These are phyloP conservation scores for Paralichthys olivaceus DNA, from an alignment of 2,113 vertebrate species.

Conservation along the genomic window DNA sequence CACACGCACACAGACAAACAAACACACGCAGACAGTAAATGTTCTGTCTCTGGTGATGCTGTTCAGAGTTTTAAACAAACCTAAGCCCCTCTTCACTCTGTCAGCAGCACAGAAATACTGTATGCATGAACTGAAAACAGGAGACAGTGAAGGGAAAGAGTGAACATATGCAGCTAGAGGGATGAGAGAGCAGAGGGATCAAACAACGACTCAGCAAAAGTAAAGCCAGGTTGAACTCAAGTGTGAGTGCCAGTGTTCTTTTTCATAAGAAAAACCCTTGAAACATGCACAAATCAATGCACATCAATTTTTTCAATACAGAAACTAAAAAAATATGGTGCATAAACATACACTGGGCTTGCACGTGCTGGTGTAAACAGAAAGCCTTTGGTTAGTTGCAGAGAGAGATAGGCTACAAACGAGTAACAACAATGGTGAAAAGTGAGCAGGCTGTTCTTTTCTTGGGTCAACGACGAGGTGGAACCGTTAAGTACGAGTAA, in stretches of 20 bases:
- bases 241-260: not conserved
- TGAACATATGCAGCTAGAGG: constrained; percentile 11
- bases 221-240: constrained; percentile 23
- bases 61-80: constrained; percentile 36
- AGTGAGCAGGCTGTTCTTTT: no score
- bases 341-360: no score
- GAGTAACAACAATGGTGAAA: no score
- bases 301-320: not conserved
- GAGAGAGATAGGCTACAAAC: no score
- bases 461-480: no score
- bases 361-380: no score
- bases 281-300: constrained; percentile 9
- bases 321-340: not conserved
- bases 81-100: constrained; percentile 37
- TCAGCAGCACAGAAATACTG: constrained; percentile 34
- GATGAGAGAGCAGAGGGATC: constrained; percentile 9
- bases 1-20: not conserved
- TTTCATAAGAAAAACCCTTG: constrained; percentile 1
- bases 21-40: constrained; percentile 11
- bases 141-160: constrained; percentile 6
- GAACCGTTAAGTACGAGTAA: no score
- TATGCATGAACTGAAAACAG: constrained; percentile 28
- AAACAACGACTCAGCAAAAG: constrained; percentile 15
- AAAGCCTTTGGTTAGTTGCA: no score
- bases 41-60: constrained; percentile 25